A percentile compares a stretch with the other conserved stretches of the same genome.
Evolutionary conservation across 2,888 invertebrate species (phyloP).

Genomic region (Pristionchus entomophagus): DNA sequence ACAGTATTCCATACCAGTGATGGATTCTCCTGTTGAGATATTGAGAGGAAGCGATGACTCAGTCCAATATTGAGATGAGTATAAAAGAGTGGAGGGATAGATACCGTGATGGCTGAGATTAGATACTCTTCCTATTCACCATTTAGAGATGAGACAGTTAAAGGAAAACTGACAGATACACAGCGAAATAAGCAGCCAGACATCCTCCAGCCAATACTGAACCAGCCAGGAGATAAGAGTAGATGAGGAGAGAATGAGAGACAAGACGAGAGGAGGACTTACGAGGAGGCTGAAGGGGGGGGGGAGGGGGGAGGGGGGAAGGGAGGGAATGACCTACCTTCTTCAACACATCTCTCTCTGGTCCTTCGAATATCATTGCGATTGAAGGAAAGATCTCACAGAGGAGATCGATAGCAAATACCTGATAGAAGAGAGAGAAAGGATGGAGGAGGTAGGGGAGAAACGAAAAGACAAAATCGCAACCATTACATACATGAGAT

Average conservation of each 20-base stretch:
- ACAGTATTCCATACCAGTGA: not conserved
- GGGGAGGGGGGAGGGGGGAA: not conserved
- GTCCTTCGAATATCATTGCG: slow-evolving; percentile 49
- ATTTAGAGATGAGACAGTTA: not conserved
- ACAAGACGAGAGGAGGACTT: slow-evolving; percentile 51
- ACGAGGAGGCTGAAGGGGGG: slow-evolving; percentile 45
- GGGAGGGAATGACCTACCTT: slow-evolving; percentile 35
- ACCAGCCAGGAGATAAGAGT: slow-evolving; percentile 59
- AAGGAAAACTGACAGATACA: slow-evolving; percentile 54
- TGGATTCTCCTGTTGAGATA: not conserved
- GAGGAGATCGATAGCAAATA: slow-evolving; percentile 48
- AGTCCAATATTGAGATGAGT: slow-evolving; percentile 53
- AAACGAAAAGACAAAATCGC: too few species aligned
- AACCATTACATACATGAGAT: too few species aligned
- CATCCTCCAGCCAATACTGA: slow-evolving; percentile 53
- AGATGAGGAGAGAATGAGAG: slow-evolving; percentile 53
- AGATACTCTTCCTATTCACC: too few species aligned
- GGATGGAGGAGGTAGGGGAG: not conserved
- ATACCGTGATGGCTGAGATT: slow-evolving; percentile 49
- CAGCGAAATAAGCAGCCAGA: slow-evolving; percentile 56
- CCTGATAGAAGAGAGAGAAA: not conserved
- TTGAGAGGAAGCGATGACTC: not conserved
- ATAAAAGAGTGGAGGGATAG: slow-evolving; percentile 50
- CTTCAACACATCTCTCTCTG: slow-evolving; percentile 51
- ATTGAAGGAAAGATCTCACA: slow-evolving; percentile 48